A percentile compares a stretch with the other conserved stretches of the same genome.
Conservation (phyloP, 1,140 invertebrate genomes). For the Drosophila mayri region DNA sequence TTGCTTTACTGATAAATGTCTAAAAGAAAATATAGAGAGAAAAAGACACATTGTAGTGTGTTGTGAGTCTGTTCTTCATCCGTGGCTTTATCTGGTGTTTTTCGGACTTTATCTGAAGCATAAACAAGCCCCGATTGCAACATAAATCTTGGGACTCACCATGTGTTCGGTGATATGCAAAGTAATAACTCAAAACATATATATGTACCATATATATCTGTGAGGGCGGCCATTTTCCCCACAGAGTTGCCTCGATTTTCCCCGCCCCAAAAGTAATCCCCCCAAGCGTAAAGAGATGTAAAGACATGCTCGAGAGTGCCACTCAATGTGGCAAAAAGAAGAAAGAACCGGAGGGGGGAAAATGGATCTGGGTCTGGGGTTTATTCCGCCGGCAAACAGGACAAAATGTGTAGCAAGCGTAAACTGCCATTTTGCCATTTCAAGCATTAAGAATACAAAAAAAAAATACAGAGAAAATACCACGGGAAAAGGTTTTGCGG, state of each 20-base stretch:
- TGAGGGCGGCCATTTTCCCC: constrained; percentile 48
- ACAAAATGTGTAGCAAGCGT: constrained; percentile 79
- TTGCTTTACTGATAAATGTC: constrained; percentile 66
- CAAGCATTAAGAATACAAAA: constrained; percentile 51
- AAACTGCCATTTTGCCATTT: constrained; percentile 80
- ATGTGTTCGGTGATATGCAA: constrained; percentile 30
- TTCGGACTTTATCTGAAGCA: constrained; percentile 28
- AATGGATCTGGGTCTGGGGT: constrained; percentile 15
- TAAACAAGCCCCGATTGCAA: constrained; percentile 30
- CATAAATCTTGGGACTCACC: constrained; percentile 19
- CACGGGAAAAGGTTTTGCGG: constrained; percentile 12
- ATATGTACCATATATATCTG: constrained; percentile 1
- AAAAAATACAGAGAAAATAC: constrained; percentile 16
- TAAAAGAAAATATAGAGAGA: constrained; percentile 60
- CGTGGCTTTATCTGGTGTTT: constrained; percentile 20
- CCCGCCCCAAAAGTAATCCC: constrained; percentile 7
- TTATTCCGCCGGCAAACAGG: constrained; percentile 32
- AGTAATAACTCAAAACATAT: constrained; percentile 24
- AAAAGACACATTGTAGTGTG: constrained; percentile 57
- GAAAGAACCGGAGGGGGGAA: constrained; percentile 3
- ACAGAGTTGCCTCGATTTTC: constrained; percentile 13
- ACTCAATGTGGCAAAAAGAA: constrained; percentile 68
- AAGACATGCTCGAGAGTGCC: constrained; percentile 76
- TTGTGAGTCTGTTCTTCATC: constrained; percentile 23
- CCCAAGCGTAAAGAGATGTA: constrained; percentile 80